These are phyloP conservation scores for Microdon myrmicae DNA, from an alignment of 2,888 invertebrate species.

Conservation along the genomic window DNA sequence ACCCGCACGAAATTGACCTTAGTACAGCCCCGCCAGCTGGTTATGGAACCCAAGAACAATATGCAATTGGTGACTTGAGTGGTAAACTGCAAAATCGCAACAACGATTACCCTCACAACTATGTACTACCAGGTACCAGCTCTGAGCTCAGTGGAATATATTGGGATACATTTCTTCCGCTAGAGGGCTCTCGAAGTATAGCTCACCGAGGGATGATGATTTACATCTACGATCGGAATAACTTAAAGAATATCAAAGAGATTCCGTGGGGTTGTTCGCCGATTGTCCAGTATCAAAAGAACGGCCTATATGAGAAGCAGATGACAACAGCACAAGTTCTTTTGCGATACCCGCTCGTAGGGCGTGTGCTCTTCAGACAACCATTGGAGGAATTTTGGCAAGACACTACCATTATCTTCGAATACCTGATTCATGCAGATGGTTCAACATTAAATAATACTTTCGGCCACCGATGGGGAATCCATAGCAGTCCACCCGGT, in stretches of 20 bases:
- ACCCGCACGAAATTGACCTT: slow-evolving; percentile 75
- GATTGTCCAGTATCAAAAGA: slow-evolving; percentile 72
- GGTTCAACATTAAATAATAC: slow-evolving; percentile 82
- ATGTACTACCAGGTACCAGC: slow-evolving; percentile 75
- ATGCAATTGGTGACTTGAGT: slow-evolving; percentile 87
- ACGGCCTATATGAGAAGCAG: slow-evolving; percentile 75
- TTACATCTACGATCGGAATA: slow-evolving; percentile 60
- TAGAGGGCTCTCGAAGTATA: slow-evolving; percentile 82
- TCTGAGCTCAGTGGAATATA: slow-evolving; percentile 79
- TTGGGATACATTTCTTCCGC: slow-evolving; percentile 86
- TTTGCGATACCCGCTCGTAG: slow-evolving; percentile 89
- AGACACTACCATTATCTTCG: slow-evolving; percentile 86
- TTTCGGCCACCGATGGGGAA: slow-evolving; percentile 82
- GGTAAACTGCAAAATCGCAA: slow-evolving; percentile 84
- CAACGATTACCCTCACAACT: slow-evolving; percentile 75
- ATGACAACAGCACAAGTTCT: slow-evolving; percentile 83
- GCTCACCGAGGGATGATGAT: slow-evolving; percentile 78
- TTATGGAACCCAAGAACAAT: slow-evolving; percentile 83
- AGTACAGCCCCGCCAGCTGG: slow-evolving; percentile 75
- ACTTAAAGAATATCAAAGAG: slow-evolving; percentile 60
- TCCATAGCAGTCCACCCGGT: slow-evolving; percentile 82
- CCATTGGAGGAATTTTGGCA: slow-evolving; percentile 81
- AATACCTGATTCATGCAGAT: slow-evolving; percentile 88
- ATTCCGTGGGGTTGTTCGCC: slow-evolving; percentile 71
- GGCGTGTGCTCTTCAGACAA: slow-evolving; percentile 84